Percentiles rank a stretch among this genome's conserved stretches.
Evolutionary conservation across 1,140 invertebrate genomes (phyloP).

Genomic region (Littorina saxatilis): DNA sequence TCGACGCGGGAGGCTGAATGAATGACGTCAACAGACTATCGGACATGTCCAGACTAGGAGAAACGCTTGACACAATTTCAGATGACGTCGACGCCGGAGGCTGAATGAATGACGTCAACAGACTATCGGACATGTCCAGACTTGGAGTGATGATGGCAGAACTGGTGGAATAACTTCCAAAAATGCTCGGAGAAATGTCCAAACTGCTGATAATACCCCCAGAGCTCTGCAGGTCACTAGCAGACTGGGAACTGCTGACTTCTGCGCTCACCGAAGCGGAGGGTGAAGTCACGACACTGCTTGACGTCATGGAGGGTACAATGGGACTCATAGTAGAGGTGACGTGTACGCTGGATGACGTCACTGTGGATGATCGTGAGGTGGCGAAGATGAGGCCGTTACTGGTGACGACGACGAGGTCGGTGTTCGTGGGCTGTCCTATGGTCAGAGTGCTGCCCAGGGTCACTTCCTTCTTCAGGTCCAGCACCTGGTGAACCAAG

Average conservation of each 20-base stretch:
- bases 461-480: neutral
- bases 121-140: neutral
- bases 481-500: constrained; percentile 16
- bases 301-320: neutral
- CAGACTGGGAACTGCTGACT: neutral
- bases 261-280: neutral
- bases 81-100: neutral
- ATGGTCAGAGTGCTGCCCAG: neutral
- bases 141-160: no score
- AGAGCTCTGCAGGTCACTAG: neutral
- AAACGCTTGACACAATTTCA: neutral
- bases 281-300: neutral
- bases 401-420: neutral
- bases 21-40: neutral
- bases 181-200: neutral
- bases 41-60: neutral
- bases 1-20: neutral
- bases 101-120: neutral
- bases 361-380: neutral
- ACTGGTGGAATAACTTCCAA: neutral
- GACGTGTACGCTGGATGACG: neutral
- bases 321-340: neutral
- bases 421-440: neutral
- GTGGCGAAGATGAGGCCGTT: neutral
- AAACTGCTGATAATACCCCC: no score